Percentiles rank a stretch among this genome's conserved stretches.
Conservation (phyloP, 2,797 vertebrate genomes). For the Cossypha niveicapilla region DNA sequence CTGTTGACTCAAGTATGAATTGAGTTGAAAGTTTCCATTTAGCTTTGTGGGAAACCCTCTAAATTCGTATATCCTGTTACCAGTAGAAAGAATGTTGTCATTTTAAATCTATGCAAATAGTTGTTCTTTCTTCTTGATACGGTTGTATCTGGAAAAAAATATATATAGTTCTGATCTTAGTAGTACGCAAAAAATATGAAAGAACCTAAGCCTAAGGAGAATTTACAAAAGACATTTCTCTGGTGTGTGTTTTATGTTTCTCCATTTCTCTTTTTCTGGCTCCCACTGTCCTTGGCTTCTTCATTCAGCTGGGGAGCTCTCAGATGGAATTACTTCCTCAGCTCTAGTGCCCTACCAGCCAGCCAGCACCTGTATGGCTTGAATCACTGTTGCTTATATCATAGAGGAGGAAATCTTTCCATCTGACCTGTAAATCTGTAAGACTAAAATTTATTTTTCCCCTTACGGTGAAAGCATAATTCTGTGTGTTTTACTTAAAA, state of each 20-base stretch:
- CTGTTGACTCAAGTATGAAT: neutral
- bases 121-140: neutral
- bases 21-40: neutral
- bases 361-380: neutral
- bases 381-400: neutral
- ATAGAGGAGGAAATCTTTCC: neutral
- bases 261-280: neutral
- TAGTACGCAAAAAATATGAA: neutral
- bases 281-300: neutral
- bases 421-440: neutral
- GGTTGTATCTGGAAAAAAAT: neutral
- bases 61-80: slow-evolving; percentile 3
- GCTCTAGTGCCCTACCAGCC: neutral
- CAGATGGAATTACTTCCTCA: neutral
- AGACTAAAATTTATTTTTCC: neutral
- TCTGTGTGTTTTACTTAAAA: neutral
- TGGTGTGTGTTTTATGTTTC: neutral
- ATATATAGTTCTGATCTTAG: neutral
- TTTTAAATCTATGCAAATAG: slow-evolving; percentile 17
- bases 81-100: neutral
- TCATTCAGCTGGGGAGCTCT: neutral
- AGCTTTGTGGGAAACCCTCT: neutral
- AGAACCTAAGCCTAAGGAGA: neutral
- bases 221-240: neutral
- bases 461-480: neutral